Evolutionary conservation across 1,140 invertebrate genomes (phyloP), one percentile per base, ranked within the genome.

Genomic region (Aphaenogaster floridana): DNA sequence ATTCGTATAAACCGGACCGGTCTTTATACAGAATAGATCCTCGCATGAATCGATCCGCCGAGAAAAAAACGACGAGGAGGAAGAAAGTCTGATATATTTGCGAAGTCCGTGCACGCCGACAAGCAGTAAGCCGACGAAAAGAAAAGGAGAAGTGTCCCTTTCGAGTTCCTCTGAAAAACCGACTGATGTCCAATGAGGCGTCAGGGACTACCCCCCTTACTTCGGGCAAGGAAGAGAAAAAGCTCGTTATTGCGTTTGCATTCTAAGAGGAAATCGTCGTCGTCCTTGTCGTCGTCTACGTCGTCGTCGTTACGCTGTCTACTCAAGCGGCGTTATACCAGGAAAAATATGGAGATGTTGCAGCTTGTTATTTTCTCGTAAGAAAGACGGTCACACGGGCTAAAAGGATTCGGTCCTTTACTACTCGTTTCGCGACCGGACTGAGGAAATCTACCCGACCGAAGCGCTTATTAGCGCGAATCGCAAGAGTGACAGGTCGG

Each of bases 191-290:
- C 54, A 69, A 83, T 83, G 78, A 68, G 57, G 42, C 86, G 50
- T 83, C 64, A 42, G 21, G 52, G 45, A 81, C 54, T 71, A 52
- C 28, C 39, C 7, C n/a, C 6, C 50, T 79, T 69, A 39, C 15
- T 57, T 81, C 42, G 52, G 6, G 54, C 17, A 28, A 42, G 52
- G 52, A 57, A 54, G 64, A 71, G 71, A 64, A 85, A 71, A 50
- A 76, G 66, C 77, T 88, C 87, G 81, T 91, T 91, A 86, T 80
- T 71, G 57, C 81, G 77, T 88, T 87, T 87, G 83, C 64, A 66
- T 86, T 83, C 36, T 76, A 69, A 72, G 59, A 89, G 78, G 57
- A 68, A 76, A 84, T 77, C 80, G 85, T 86, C 48, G 71, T 86
- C 69, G 69, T 85, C 39, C 36, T 71, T 42, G 50, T 81, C 64